Percentiles rank a stretch among this genome's conserved stretches.
These are phyloP conservation scores for Aviceda subcristata DNA, from an alignment of 2,113 vertebrate species.

Conservation along the genomic window DNA sequence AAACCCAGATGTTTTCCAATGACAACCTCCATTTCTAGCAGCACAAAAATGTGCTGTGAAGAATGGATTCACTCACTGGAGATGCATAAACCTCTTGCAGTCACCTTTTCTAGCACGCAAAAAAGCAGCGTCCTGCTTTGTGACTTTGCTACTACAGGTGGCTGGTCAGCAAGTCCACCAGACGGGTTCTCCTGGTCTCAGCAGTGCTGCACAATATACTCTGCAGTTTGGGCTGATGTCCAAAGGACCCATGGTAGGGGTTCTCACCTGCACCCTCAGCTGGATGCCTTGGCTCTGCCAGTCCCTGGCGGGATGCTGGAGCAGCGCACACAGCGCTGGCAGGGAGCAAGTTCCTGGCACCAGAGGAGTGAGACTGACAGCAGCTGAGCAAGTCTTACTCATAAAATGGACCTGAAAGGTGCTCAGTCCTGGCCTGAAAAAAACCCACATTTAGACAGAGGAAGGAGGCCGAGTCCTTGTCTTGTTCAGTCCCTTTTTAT, in stretches of 20 bases:
- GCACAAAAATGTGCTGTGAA: fast-evolving
- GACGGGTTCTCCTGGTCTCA: background rate
- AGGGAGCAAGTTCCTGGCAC: background rate
- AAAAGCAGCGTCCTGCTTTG: background rate
- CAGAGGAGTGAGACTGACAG: background rate
- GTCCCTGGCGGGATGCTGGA: background rate
- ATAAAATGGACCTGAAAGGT: background rate
- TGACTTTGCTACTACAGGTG: background rate
- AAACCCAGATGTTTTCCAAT: background rate
- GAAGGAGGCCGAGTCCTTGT: background rate
- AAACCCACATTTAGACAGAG: background rate
- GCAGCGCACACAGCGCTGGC: background rate
- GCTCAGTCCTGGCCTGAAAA: background rate
- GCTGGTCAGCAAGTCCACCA: background rate
- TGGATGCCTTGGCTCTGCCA: background rate
- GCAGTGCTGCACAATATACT: fast-evolving
- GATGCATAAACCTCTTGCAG: background rate
- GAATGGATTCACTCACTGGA: background rate
- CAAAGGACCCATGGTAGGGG: fast-evolving
- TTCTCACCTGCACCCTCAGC: background rate
- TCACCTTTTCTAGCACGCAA: background rate
- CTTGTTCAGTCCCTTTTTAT: background rate
- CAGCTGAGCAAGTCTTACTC: fast-evolving
- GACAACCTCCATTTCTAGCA: background rate
- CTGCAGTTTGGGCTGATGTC: background rate